Evolutionary conservation across 1,140 invertebrate species (phyloP), one percentile per base, ranked within the genome.

Genomic region (Ceratoteleas bidentatus): DNA sequence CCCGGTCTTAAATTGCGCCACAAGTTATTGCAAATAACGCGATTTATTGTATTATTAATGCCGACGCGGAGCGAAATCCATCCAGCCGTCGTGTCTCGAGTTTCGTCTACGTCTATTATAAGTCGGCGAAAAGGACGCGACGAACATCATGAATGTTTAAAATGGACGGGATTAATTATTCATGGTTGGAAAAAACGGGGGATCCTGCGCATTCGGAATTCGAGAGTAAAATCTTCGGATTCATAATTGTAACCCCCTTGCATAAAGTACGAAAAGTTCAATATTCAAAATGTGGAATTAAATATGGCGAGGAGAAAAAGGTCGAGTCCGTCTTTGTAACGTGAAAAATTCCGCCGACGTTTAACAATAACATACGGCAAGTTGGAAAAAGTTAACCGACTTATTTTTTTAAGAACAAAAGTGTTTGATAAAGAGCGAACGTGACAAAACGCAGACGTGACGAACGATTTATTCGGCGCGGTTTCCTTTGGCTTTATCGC

Each of bases 101-200:
- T 70, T 72, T 52, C 49, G 49, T 45, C 24, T 56, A 60, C 62
- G 47, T 36, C 33, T 58, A 45, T 52, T 33, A 65, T 65, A 58
- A 74, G 61, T 49, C 53, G 33, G 34, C 16, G 61, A 45, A 52
- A 58, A 60, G 61, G 16, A 43, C 34, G 45, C 50, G 61, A 52
- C 58, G 11, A 66, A 68, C 66, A 68, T 76, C 73, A 60, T 76
- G 73, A 76, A 76, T 76, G 62, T 61, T 68, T 65, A 53, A 76
- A 68, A 68, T 14, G 54, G 24, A 64, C 33, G 52, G 15, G 70
- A 68, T 76, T 76, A 76, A 76, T 68, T 76, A 76, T 76, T 68
- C 62, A 68, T 76, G 54, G 49, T 49, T 33, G 14, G 11, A 68
- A 61, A 74, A 58, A 68, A 53, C n/a, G 13, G 9, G 5, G 45